Evolutionary conservation across 2,113 vertebrate species (phyloP).

Genomic region (Hiodon alosoides): DNA sequence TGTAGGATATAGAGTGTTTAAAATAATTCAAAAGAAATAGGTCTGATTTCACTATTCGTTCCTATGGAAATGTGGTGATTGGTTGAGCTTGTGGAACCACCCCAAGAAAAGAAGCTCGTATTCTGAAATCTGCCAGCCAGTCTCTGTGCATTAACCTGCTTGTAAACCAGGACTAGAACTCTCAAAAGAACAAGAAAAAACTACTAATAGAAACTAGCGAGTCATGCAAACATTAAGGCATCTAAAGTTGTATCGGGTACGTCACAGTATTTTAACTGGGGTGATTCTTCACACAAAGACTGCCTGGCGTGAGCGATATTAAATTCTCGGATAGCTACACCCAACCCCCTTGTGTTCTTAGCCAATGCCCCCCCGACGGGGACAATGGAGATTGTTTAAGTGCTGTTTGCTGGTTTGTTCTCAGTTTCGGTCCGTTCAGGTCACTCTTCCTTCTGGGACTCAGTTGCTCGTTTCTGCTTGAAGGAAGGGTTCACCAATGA

Average conservation of each 20-base stretch:
- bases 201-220: conserved; percentile 84
- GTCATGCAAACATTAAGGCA: conserved; percentile 99
- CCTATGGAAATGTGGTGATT: conserved; percentile 63
- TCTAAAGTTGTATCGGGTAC: conserved; percentile 86
- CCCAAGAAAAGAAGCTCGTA: conserved; percentile 40
- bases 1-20: conserved; percentile 21
- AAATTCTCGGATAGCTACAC: conserved; percentile 77
- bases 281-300: conserved; percentile 81
- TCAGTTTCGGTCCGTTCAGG: conserved; percentile 65
- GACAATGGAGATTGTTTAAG: conserved; percentile 46
- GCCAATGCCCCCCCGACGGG: conserved; percentile 52
- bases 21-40: conserved; percentile 45
- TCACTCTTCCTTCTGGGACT: conserved; percentile 61
- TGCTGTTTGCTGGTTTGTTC: conserved; percentile 69
- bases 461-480: conserved; percentile 97
- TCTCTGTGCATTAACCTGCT: conserved; percentile 49
- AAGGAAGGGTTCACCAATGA: conserved; percentile 99
- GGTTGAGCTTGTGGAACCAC: conserved; percentile 45
- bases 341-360: conserved; percentile 64
- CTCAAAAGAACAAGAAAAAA: conserved; percentile 80
- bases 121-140: conserved; percentile 50
- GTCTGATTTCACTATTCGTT: conserved; percentile 49
- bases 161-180: conserved; percentile 83
- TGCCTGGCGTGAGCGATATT: conserved; percentile 75
- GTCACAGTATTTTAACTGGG: conserved; percentile 94